These are phyloP conservation scores for Norana najaformis DNA, from an alignment of 2,888 invertebrate genomes.

Conservation along the genomic window DNA sequence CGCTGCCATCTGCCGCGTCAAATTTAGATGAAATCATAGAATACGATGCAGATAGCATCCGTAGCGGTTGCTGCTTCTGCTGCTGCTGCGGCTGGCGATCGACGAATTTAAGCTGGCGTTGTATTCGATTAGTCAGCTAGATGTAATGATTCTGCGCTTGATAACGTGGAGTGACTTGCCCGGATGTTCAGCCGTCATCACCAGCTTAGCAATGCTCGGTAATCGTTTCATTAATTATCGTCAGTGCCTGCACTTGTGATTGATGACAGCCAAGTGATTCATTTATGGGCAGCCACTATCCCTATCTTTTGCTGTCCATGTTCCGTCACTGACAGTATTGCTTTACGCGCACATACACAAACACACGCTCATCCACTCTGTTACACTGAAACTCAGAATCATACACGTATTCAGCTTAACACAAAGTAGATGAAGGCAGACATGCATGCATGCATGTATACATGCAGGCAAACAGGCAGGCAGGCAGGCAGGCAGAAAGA, in stretches of 20 bases:
- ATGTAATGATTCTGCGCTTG: constrained; percentile 1
- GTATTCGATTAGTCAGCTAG: background rate
- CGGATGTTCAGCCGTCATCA: background rate
- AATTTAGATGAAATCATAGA: background rate
- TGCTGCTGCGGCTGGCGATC: background rate
- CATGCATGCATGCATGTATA: too few species aligned
- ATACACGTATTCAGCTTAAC: too few species aligned
- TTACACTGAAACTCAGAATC: background rate
- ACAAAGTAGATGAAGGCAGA: background rate
- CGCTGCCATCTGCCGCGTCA: background rate
- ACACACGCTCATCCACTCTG: background rate
- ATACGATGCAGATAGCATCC: background rate
- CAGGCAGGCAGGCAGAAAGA: background rate
- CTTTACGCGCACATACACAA: background rate
- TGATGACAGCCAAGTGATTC: background rate
- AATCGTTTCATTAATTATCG: constrained; percentile 1
- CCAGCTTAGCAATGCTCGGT: background rate
- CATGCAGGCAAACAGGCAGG: background rate
- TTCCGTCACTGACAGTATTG: background rate
- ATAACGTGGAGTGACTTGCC: background rate
- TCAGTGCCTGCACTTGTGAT: background rate
- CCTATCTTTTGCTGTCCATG: background rate
- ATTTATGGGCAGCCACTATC: too few species aligned
- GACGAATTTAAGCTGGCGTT: background rate
- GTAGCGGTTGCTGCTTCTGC: background rate